These are phyloP conservation scores for Chrysoperla carnea DNA, from an alignment of 1,140 invertebrate genomes.

Conservation along the genomic window DNA sequence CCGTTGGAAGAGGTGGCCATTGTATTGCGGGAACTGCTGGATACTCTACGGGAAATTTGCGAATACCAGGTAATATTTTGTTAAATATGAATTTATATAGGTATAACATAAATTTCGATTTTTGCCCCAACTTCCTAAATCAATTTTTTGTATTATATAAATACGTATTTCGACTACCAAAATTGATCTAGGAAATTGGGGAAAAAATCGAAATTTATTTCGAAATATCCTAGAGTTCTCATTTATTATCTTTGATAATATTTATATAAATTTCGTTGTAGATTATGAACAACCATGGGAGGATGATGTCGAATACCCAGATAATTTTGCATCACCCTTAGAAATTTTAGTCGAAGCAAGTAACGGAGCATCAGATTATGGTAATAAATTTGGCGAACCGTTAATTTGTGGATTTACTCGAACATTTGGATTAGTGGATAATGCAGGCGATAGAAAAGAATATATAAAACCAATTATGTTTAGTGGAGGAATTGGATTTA, in stretches of 20 bases:
- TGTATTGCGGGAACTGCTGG: slow-evolving; percentile 93
- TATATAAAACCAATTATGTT: slow-evolving; percentile 99
- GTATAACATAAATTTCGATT: not conserved
- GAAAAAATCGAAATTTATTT: too few species aligned
- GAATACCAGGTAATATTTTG: slow-evolving; percentile 69
- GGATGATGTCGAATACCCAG: slow-evolving; percentile 57
- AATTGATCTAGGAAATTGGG: too few species aligned
- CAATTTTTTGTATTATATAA: too few species aligned
- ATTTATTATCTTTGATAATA: too few species aligned
- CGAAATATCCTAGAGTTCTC: too few species aligned
- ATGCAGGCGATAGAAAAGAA: slow-evolving; percentile 55
- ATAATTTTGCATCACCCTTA: slow-evolving; percentile 76
- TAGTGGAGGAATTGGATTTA: slow-evolving; percentile 82
- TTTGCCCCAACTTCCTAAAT: too few species aligned
- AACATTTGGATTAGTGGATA: slow-evolving; percentile 67
- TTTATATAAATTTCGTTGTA: slow-evolving; percentile 5
- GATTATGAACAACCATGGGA: slow-evolving; percentile 81
- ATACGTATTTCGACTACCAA: too few species aligned
- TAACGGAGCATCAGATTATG: slow-evolving; percentile 96
- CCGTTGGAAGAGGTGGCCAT: slow-evolving; percentile 76
- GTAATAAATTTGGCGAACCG: slow-evolving; percentile 98
- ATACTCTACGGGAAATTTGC: slow-evolving; percentile 85
- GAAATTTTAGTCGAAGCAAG: slow-evolving; percentile 87
- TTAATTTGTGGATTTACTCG: slow-evolving; percentile 80
- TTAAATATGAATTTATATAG: not conserved